phyloP scores from a whole-genome alignment of 2,113 vertebrate genomes.

The Tringa solitaria region DNA sequence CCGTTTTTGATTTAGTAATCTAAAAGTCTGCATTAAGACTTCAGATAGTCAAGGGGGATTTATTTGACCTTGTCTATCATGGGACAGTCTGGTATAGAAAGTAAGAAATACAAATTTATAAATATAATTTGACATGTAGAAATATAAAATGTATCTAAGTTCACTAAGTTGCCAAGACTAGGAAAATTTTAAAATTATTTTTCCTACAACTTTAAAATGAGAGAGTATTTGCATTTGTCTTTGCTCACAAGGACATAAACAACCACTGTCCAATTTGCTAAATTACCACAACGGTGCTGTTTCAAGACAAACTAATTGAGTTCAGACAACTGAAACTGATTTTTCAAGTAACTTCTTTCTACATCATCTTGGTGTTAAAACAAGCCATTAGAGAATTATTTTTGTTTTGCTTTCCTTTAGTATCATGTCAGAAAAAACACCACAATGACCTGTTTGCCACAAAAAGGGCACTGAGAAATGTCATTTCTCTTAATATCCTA shows the following conservation, averaged over 20 bases:
- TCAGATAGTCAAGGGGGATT: not conserved
- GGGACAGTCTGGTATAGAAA: not conserved
- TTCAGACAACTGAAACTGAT: not conserved
- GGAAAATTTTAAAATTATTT: not conserved
- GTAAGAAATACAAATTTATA: not conserved
- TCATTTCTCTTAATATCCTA: not conserved
- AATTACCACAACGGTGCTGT: not conserved
- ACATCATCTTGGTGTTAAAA: not conserved
- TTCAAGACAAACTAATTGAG: not conserved
- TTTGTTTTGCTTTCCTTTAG: not conserved
- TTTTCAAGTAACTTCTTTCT: not conserved
- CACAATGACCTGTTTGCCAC: not conserved
- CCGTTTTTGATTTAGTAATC: not conserved
- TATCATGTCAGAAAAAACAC: not conserved
- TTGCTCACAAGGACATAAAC: not conserved
- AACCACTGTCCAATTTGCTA: not conserved
- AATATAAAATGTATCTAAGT: not conserved
- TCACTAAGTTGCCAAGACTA: not conserved
- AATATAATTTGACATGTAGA: not conserved
- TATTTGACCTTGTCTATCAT: not conserved
- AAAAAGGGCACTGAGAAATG: not conserved
- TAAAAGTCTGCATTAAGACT: not conserved
- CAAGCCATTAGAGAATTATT: not conserved
- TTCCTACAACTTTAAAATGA: not conserved
- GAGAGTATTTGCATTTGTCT: not conserved